Evolutionary conservation across 2,888 invertebrate species (phyloP).

Genomic region (Keiferia lycopersicella): DNA sequence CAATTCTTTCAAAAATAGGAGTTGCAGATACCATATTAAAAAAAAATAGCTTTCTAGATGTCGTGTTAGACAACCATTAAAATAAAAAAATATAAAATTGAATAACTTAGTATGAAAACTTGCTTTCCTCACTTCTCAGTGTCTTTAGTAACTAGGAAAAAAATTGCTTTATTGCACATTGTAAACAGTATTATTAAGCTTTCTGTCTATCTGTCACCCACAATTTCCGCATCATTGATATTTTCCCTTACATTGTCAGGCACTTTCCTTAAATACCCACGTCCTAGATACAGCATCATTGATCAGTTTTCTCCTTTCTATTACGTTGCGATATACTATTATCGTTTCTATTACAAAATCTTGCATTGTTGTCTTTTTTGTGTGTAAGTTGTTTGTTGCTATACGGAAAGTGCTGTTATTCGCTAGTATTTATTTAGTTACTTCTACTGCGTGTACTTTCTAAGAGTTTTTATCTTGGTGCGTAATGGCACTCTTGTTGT

Average conservation of each 20-base stretch:
- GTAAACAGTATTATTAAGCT: not conserved
- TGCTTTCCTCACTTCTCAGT: not conserved
- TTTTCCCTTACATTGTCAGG: conserved; percentile 30
- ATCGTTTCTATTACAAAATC: conserved; percentile 39
- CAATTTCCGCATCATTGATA: conserved; percentile 9
- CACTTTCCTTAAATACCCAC: conserved; percentile 32
- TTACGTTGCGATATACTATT: conserved; percentile 22
- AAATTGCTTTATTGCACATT: too few relatives aligned
- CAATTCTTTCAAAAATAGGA: too few relatives aligned
- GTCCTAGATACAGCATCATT: conserved; percentile 31
- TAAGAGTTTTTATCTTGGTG: not conserved
- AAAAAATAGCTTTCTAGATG: too few relatives aligned
- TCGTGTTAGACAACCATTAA: too few relatives aligned
- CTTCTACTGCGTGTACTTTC: not conserved
- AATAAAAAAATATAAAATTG: too few relatives aligned
- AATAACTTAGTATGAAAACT: not conserved
- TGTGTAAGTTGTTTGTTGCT: conserved; percentile 13
- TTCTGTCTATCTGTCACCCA: not conserved
- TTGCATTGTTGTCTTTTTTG: not conserved
- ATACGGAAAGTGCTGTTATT: conserved; percentile 9
- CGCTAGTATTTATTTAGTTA: not conserved
- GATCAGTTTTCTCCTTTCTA: conserved; percentile 17
- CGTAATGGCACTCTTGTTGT: not conserved
- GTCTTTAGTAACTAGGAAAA: too few relatives aligned
- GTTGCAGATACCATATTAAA: too few relatives aligned